These are phyloP conservation scores for Girardia tigrina DNA, from an alignment of 2,888 invertebrate species.

Conservation along the genomic window DNA sequence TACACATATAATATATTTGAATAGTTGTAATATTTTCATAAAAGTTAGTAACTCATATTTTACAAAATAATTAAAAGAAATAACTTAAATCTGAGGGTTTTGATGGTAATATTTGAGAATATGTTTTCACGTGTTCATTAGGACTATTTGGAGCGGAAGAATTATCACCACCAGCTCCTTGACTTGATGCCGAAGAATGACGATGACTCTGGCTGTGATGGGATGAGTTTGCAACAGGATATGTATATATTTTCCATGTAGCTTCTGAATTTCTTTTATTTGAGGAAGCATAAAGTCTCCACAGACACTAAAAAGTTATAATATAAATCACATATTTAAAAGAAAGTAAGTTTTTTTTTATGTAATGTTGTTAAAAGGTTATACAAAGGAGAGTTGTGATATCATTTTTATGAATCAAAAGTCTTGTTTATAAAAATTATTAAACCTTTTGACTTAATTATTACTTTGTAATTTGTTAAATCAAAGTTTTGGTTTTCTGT, in stretches of 20 bases:
- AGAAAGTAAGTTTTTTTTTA: no score
- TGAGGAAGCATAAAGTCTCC: conserved; percentile 66
- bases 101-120: neutral
- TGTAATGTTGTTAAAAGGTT: no score
- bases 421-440: no score
- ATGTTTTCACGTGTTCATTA: neutral
- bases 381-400: no score
- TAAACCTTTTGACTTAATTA: no score
- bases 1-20: no score
- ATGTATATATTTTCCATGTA: conserved; percentile 64
- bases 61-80: neutral
- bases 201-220: conserved; percentile 1
- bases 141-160: neutral
- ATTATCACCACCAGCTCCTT: neutral
- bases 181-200: conserved; percentile 11
- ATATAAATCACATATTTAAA: no score
- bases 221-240: conserved; percentile 40
- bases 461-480: no score
- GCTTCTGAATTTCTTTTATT: conserved; percentile 62
- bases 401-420: no score
- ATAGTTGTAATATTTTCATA: no score
- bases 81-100: neutral
- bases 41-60: no score
- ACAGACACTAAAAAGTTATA: conserved; percentile 60
- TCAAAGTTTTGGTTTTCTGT: no score